Conservation (phyloP, 2,888 invertebrate species). For the Mechanitis mazaeus region DNA sequence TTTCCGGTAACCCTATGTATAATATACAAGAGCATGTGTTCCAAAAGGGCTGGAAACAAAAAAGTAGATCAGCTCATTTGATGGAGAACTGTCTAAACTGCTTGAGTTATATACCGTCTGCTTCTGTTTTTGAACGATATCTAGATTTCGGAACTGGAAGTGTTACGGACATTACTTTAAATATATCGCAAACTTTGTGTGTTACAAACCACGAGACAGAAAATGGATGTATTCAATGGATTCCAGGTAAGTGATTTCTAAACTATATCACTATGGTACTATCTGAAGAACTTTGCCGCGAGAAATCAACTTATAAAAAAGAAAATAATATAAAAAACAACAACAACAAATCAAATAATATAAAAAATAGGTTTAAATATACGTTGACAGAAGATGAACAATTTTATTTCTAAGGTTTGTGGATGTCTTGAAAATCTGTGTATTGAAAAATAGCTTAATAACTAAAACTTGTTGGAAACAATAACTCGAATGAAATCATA, state of each 20-base stretch:
- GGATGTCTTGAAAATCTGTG: too few relatives aligned
- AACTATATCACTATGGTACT: too few relatives aligned
- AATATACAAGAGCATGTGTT: constrained; percentile 53
- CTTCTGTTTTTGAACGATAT: constrained; percentile 61
- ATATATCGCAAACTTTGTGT: constrained; percentile 65
- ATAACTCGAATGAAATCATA: too few relatives aligned
- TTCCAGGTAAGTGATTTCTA: constrained; percentile 50
- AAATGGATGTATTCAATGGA: constrained; percentile 64
- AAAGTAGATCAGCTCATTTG: constrained; percentile 49
- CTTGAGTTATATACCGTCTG: constrained; percentile 54
- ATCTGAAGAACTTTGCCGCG: too few relatives aligned
- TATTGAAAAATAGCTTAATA: too few relatives aligned
- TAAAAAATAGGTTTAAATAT: too few relatives aligned
- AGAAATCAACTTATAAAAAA: too few relatives aligned
- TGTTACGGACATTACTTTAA: constrained; percentile 50
- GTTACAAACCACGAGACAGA: constrained; percentile 64
- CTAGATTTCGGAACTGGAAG: constrained; percentile 65
- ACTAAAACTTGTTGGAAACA: too few relatives aligned
- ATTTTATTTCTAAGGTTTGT: too few relatives aligned
- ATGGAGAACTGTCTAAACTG: constrained; percentile 67
- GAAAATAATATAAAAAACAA: too few relatives aligned
- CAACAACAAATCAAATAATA: too few relatives aligned
- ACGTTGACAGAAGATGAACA: too few relatives aligned
- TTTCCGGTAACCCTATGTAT: constrained; percentile 52
- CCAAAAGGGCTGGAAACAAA: constrained; percentile 49